Percentiles rank a stretch among this genome's conserved stretches.
Conservation (phyloP, 2,113 vertebrate species). For the Oryzias javanicus region DNA sequence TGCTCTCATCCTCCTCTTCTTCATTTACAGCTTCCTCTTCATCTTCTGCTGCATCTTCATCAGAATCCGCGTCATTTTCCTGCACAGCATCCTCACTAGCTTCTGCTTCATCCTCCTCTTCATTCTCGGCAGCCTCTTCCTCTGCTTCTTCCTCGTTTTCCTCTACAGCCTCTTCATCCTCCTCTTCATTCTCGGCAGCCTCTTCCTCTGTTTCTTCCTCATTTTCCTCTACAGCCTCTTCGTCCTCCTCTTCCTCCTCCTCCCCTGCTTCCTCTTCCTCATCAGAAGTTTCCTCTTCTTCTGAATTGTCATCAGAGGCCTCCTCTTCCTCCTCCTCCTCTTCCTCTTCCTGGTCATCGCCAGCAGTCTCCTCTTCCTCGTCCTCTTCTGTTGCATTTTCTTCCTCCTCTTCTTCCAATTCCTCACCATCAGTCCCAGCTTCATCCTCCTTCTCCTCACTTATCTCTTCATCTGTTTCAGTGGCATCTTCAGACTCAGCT, state of each 20-base stretch:
- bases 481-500: neutral
- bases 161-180: neutral
- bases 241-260: neutral
- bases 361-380: neutral
- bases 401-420: neutral
- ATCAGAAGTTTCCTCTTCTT: neutral
- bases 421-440: neutral
- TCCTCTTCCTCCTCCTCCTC: slow-evolving; percentile 7
- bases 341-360: slow-evolving; percentile 7
- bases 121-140: neutral
- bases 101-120: neutral
- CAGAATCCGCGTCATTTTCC: neutral
- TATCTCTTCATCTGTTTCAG: neutral
- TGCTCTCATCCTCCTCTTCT: neutral
- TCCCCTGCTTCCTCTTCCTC: neutral
- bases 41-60: neutral
- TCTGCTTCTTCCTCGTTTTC: neutral
- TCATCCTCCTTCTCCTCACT: neutral
- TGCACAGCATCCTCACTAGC: neutral
- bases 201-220: neutral
- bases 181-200: neutral
- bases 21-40: slow-evolving; percentile 10
- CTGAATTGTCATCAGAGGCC: neutral
- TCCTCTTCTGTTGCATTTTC: slow-evolving; percentile 1
- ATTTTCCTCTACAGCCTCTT: neutral